Percentiles rank a stretch among this genome's conserved stretches.
phyloP scores from a whole-genome alignment of 1,140 invertebrate species.

The Drosophila murphyi region DNA sequence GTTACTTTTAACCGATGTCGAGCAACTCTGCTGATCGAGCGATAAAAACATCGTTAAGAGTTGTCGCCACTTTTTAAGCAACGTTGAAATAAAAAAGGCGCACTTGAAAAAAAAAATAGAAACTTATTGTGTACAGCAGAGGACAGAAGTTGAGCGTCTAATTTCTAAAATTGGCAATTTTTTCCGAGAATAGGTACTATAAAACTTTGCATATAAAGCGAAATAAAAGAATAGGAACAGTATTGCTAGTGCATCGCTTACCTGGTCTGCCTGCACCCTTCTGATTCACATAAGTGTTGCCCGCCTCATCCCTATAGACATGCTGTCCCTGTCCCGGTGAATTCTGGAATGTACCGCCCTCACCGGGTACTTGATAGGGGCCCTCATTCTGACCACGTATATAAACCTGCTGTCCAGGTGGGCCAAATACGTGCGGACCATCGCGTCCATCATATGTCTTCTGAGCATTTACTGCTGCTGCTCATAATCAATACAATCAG shows the following conservation, averaged over 20 bases:
- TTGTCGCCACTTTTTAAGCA: too few relatives aligned
- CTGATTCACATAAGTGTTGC: conserved; percentile 49
- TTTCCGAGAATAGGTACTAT: too few relatives aligned
- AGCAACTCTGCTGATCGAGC: too few relatives aligned
- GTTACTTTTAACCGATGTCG: too few relatives aligned
- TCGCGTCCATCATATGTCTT: conserved; percentile 57
- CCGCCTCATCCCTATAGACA: conserved; percentile 49
- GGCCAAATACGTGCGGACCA: conserved; percentile 52
- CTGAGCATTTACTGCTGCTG: conserved; percentile 34
- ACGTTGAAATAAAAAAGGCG: too few relatives aligned
- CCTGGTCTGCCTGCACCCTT: conserved; percentile 15
- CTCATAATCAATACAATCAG: neutral
- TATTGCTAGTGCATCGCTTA: neutral
- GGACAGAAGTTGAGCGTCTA: too few relatives aligned
- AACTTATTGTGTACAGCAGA: too few relatives aligned
- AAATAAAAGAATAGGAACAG: too few relatives aligned
- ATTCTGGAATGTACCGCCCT: conserved; percentile 52
- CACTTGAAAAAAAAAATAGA: too few relatives aligned
- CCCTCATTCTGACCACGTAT: conserved; percentile 58
- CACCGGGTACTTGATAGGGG: conserved; percentile 50
- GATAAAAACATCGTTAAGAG: too few relatives aligned
- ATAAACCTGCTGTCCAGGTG: conserved; percentile 57
- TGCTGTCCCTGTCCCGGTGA: conserved; percentile 28
- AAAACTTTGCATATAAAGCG: too few relatives aligned
- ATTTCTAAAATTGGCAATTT: too few relatives aligned